Base-by-base conservation (phyloP, 2,888 invertebrate genomes). In the Pelosia muscerda region DNA sequence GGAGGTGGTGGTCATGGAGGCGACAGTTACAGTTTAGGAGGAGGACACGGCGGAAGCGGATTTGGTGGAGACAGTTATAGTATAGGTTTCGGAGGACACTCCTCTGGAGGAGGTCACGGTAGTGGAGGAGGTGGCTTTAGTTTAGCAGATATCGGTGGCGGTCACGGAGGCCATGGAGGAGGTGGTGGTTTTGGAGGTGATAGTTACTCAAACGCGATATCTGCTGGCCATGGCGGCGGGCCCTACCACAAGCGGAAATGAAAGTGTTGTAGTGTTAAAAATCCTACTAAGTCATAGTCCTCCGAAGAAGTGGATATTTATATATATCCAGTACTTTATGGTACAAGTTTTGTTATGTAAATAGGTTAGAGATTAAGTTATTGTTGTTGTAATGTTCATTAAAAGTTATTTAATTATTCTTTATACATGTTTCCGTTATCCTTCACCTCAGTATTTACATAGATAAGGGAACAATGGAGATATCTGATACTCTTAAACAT, bases 221-320 rank as follows among this genome's bases (percentile, higher is more conserved):
- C 89, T 26, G 88, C 95, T 6, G 95, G 95, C 22, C 94, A 95
- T 72, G 95, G 95, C 0, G 95, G 95, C 22, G 95, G 95, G 0
- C 94, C 94, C 2, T 95, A 95, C 77, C 93, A 90, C 72, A 87
- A 88, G 81, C 86, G 87, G 74, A 88, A 90, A 76, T 88, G 87
- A 77, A 63, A 63, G 68, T 63, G 38, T 63, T 68, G 31, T 73
- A 74, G 70, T 77, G 71, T 79, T 73, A 79, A 68, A 76, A 82
- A 86, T 72, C 84, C 84, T 83, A 89, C 94, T 94, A 93, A 93
- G 94, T 94, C 94, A 94, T 90, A 91, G 85, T 86, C 79, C 77
- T 83, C 83, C 72, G 64, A 74, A 23, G 62, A 68, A 70, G 67
- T 73, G 65, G 65, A 72, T 68, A 77, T 77, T 77, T 80, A 71